These are phyloP conservation scores for Eupithecia exiguata DNA, from an alignment of 2,888 invertebrate genomes.

Conservation along the genomic window DNA sequence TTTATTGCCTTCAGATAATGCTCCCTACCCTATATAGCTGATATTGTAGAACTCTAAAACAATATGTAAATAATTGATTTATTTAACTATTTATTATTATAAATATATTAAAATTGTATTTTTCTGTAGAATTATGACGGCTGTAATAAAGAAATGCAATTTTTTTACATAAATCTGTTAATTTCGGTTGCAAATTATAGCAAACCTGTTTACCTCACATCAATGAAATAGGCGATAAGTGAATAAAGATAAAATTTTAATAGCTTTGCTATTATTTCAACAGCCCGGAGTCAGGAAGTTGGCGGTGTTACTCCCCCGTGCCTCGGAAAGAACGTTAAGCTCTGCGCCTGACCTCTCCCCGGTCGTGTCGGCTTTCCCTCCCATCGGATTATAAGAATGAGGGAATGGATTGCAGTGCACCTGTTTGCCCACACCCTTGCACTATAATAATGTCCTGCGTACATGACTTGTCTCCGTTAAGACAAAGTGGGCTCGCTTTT, in stretches of 20 bases:
- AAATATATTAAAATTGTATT: neutral
- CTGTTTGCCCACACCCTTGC: too few species aligned
- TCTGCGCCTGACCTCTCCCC: too few species aligned
- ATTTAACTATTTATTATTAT: neutral
- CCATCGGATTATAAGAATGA: too few species aligned
- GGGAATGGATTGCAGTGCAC: too few species aligned
- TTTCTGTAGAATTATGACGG: neutral
- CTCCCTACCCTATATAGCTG: neutral
- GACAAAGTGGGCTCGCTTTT: too few species aligned
- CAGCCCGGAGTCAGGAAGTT: too few species aligned
- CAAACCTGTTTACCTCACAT: conserved; percentile 57
- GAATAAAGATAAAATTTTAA: neutral
- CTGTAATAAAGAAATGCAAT: neutral
- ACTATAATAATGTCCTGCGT: too few species aligned
- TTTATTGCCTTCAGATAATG: neutral
- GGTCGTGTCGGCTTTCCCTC: too few species aligned
- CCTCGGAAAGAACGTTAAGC: too few species aligned
- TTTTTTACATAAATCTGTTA: neutral
- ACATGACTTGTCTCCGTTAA: too few species aligned
- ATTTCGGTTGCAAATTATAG: conserved; percentile 48
- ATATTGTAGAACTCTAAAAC: neutral
- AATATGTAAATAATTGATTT: neutral
- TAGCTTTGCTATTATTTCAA: neutral
- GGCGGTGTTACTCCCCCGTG: too few species aligned
- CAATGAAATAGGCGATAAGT: conserved; percentile 47